A percentile compares a stretch with the other conserved stretches of the same genome.
Conservation (phyloP, 2,888 invertebrate genomes). For the Drosophila ezoana region DNA sequence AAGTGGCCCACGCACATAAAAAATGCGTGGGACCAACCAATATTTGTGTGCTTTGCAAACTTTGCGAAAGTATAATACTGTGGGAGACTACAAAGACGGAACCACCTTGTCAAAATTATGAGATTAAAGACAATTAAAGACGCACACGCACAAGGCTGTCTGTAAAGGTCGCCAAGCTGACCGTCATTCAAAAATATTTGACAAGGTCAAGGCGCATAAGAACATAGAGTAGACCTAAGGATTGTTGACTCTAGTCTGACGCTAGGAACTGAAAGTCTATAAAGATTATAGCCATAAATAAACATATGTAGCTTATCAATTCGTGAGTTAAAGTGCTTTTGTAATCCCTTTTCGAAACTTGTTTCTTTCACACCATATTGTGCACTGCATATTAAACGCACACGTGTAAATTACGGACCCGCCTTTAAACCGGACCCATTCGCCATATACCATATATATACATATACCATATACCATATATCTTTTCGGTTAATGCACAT, state of each 20-base stretch:
- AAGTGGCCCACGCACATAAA: conserved; percentile 15
- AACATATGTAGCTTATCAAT: conserved; percentile 14
- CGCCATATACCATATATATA: conserved; percentile 35
- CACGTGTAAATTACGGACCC: conserved; percentile 14
- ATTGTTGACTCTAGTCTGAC: conserved; percentile 42
- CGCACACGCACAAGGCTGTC: conserved; percentile 28
- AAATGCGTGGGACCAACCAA: conserved; percentile 2
- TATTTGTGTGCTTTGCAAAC: background rate
- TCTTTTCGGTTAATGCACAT: conserved; percentile 29
- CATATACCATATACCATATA: conserved; percentile 33
- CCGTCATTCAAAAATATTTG: conserved; percentile 35
- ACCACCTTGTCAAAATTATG: conserved; percentile 38
- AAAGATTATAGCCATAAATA: background rate
- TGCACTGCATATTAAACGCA: conserved; percentile 54
- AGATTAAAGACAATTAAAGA: conserved; percentile 8
- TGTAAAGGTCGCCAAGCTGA: conserved; percentile 50
- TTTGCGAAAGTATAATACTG: background rate
- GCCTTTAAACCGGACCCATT: conserved; percentile 62
- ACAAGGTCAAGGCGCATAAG: conserved; percentile 32
- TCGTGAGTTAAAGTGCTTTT: conserved; percentile 5
- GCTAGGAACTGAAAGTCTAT: background rate
- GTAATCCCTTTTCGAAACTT: conserved; percentile 37
- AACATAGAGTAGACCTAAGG: conserved; percentile 9
- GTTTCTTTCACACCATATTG: conserved; percentile 45
- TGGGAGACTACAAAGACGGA: conserved; percentile 38